These are phyloP conservation scores for Zootoca vivipara DNA, from an alignment of 2,113 vertebrate species.

Conservation along the genomic window DNA sequence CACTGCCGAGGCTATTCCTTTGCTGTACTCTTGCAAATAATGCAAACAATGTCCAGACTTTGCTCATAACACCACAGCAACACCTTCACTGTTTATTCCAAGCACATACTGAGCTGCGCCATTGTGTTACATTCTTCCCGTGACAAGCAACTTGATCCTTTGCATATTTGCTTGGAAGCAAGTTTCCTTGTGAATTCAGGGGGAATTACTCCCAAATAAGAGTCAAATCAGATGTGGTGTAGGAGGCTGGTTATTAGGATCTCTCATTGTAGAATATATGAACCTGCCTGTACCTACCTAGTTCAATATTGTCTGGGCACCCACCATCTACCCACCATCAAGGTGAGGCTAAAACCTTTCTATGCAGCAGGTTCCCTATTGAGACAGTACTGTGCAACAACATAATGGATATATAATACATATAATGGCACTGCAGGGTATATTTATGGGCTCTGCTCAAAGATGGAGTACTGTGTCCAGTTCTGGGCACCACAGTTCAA, in stretches of 20 bases:
- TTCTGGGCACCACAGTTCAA: too few relatives aligned
- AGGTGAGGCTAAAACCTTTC: background rate
- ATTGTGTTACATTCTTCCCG: background rate
- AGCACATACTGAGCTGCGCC: background rate
- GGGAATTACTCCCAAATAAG: background rate
- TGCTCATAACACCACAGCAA: background rate
- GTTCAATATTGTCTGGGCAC: background rate
- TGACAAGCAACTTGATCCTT: background rate
- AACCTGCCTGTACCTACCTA: background rate
- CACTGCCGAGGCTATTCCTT: conserved; percentile 41
- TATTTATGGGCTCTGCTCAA: background rate
- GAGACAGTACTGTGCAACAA: background rate
- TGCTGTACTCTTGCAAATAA: conserved; percentile 44
- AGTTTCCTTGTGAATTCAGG: background rate
- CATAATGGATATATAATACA: background rate
- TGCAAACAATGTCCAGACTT: conserved; percentile 24
- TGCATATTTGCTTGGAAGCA: background rate
- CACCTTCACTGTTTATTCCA: conserved; percentile 14
- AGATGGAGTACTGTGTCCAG: too few relatives aligned
- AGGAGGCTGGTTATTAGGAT: background rate
- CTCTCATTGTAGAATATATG: background rate
- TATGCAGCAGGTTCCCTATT: background rate
- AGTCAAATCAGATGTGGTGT: background rate
- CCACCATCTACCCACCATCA: background rate
- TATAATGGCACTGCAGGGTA: background rate